Percentiles rank a stretch among this genome's conserved stretches.
phyloP scores from a whole-genome alignment of 2,113 vertebrate genomes.

The Bucco capensis region DNA sequence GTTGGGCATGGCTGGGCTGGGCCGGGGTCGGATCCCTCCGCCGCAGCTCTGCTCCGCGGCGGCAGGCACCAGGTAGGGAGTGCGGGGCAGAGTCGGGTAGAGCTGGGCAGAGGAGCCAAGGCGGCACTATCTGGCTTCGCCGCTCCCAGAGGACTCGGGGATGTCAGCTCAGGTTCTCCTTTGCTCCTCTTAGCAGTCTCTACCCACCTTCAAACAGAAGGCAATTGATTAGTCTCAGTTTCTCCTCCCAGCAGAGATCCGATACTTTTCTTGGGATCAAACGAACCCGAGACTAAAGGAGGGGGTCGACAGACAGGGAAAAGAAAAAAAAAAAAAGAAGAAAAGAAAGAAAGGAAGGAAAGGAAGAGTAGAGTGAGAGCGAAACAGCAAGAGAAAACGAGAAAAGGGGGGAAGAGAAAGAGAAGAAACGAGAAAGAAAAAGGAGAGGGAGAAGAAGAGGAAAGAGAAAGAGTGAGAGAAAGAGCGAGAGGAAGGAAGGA shows the following conservation, averaged over 20 bases:
- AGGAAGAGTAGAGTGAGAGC: accelerated
- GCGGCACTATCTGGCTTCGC: neutral
- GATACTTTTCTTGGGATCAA: slow-evolving; percentile 70
- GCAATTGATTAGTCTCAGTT: slow-evolving; percentile 79
- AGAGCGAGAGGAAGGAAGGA: neutral
- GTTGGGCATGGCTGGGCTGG: neutral
- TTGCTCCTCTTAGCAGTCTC: slow-evolving; percentile 33
- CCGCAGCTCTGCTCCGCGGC: too few relatives aligned
- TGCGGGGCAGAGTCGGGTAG: neutral
- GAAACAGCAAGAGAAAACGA: too few relatives aligned
- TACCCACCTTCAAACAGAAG: slow-evolving; percentile 65
- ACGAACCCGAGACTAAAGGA: slow-evolving; percentile 31
- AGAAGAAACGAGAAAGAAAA: accelerated
- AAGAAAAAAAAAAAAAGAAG: too few relatives aligned
- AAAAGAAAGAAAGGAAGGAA: accelerated
- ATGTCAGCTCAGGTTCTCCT: slow-evolving; percentile 43
- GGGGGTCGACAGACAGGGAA: neutral
- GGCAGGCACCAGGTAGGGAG: too few relatives aligned
- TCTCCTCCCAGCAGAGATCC: slow-evolving; percentile 67
- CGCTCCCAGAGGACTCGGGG: neutral
- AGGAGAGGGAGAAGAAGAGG: neutral
- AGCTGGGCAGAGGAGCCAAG: neutral
- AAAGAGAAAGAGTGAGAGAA: too few relatives aligned
- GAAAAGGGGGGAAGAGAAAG: accelerated
- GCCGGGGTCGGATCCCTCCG: neutral